Evolutionary conservation across 2,888 invertebrate genomes (phyloP).

Genomic region (Nomada goodeniana): DNA sequence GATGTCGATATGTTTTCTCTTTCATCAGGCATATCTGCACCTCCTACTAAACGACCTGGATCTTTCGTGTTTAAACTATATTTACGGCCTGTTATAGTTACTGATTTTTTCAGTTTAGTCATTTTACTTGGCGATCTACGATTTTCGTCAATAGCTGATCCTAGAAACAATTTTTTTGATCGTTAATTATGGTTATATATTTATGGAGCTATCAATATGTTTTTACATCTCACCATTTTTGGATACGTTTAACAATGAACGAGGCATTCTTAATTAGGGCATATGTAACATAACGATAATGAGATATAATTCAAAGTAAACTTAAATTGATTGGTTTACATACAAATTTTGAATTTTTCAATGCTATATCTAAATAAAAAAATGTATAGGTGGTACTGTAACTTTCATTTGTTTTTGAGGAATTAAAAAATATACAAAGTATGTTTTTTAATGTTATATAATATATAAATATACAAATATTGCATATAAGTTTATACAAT

Average conservation of each 20-base stretch:
- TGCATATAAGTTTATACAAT: conserved; percentile 12
- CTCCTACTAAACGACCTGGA: conserved; percentile 59
- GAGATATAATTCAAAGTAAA: conserved; percentile 13
- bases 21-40: conserved; percentile 54
- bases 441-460: neutral
- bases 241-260: conserved; percentile 27
- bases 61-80: conserved; percentile 8
- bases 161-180: conserved; percentile 32
- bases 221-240: conserved; percentile 45
- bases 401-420: conserved; percentile 48
- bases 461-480: neutral
- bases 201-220: neutral
- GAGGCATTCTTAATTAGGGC: conserved; percentile 49
- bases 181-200: conserved; percentile 19
- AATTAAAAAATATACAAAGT: conserved; percentile 3
- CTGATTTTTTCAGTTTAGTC: conserved; percentile 30
- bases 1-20: neutral
- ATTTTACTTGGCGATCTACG: conserved; percentile 33
- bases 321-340: conserved; percentile 38
- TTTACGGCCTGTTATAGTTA: conserved; percentile 27
- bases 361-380: conserved; percentile 24
- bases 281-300: conserved; percentile 27
- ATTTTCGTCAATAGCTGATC: conserved; percentile 21
- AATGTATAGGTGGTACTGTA: conserved; percentile 16
- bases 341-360: conserved; percentile 34